Evolutionary conservation across 1,140 invertebrate species (phyloP), one percentile per base, ranked within the genome.

Genomic region (Drosophila mayri): DNA sequence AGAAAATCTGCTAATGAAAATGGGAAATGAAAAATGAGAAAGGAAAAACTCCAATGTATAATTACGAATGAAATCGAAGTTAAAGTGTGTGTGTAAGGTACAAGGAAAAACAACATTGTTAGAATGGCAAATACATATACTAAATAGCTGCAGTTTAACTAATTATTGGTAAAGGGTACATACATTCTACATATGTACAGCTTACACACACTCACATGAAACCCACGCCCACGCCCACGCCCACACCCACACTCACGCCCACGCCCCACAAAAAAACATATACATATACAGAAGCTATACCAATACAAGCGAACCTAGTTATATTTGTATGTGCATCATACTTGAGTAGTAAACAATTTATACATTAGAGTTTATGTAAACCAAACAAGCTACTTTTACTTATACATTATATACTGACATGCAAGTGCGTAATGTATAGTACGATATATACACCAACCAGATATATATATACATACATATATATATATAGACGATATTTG

Each of bases 101-200:
- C 75, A 78, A 71, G 59, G 38, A 37, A 65, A n/a, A 55, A 65
- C 28, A 55, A 25, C 52, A 55, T 55, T 66, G 41, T 52, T 61
- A 55, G 70, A 25, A 65, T 66, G 55, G 55, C 55, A 70, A 63
- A 60, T 20, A 18, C 37, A 70, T 55, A 71, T 63, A 81, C 57
- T 68, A 25, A 25, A 25, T 25, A 77, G 76, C 65, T 54, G 63
- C 59, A 59, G 64, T 72, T 74, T 43, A 63, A 72, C 52, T 72
- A 85, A 74, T 73, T 83, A 75, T 77, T 65, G 71, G 76, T 76
- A 74, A 82, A 35, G 79, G 74, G 84, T 87, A 88, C 84, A 87
- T 87, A 87, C 84, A 87, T 80, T 87, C 85, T 87, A 88, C 85
- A 90, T 88, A 88, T 88, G 84, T 88, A 84, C 81, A 75, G 72